Evolutionary conservation across 2,113 vertebrate genomes (phyloP), one percentile per base, ranked within the genome.

Genomic region (Brachirus orientalis): DNA sequence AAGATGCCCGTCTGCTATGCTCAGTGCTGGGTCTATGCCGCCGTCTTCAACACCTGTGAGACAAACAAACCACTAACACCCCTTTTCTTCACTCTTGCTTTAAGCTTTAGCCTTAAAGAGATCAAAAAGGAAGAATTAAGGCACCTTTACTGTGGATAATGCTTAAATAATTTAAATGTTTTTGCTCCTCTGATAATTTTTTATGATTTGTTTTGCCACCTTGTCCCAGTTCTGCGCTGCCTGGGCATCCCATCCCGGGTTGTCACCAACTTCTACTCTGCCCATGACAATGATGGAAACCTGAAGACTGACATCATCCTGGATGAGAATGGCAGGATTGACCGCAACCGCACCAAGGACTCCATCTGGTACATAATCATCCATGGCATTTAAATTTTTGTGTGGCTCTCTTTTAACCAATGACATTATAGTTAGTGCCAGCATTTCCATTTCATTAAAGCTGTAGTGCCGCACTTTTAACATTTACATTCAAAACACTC

Each of bases 1-100:
- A 74, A 81, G 54, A 77, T 75, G 22, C 94, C 98, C 0, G 95
- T 99, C 16, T 85, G 90, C 46, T 99, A 96, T 0, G 96, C 96
- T 12, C 98, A 99, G 71, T 99, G 98, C 88, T 99, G 98, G 98
- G 98, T 99, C 87, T 99, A 95, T 28, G 95, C 98, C 0, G 96
- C 94, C 3, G 96, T 99, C 81, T 96, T 99, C 88, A 99, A 97
- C 83, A 96, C 96, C 0, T 97, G 98, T 99, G 92, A 94, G 97
- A 92, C 62, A 48, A 10, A 9, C 40, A 13, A 14, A 43, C 40
- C 4, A 11, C 14, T 43, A 1, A 43, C 2, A 10, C 14, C 12
- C 40, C 11, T 2, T 10, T 2, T 10, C 12, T 40, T 40, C 2
- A 9, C 9, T 3, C 3, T 40, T 8, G 12, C 11, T 12, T 2